phyloP scores from a whole-genome alignment of 2,797 vertebrate genomes.

The Fistularia commersonii region DNA sequence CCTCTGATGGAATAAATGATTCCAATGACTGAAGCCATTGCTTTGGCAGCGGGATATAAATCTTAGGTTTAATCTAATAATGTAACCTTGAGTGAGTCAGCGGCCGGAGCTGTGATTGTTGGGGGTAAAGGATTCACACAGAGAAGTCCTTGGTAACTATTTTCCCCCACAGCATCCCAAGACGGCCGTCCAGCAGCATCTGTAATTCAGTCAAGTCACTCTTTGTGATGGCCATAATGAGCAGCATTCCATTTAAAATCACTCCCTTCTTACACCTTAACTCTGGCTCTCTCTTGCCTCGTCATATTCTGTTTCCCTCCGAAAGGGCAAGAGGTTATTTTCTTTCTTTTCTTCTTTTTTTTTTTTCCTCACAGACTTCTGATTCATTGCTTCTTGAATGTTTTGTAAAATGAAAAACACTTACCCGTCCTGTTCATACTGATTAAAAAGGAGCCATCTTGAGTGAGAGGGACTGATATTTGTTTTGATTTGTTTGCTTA shows the following conservation, averaged over 20 bases:
- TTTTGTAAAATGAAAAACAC: constrained; percentile 22
- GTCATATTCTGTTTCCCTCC: constrained; percentile 28
- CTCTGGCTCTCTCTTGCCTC: constrained; percentile 21
- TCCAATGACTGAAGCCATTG: constrained; percentile 64
- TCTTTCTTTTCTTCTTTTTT: constrained; percentile 46
- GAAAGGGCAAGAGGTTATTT: constrained; percentile 57
- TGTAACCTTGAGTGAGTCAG: constrained; percentile 30
- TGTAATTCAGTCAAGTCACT: constrained; percentile 25
- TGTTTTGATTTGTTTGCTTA: too few relatives aligned
- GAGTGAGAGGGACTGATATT: too few relatives aligned
- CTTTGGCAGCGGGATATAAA: constrained; percentile 59
- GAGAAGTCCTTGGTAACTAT: constrained; percentile 42
- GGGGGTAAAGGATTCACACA: constrained; percentile 33
- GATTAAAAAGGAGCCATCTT: too few relatives aligned
- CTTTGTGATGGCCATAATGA: constrained; percentile 34
- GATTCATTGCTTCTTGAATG: constrained; percentile 60
- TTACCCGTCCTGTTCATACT: too few relatives aligned
- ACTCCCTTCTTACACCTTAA: constrained; percentile 18
- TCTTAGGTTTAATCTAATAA: constrained; percentile 67
- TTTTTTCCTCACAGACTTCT: constrained; percentile 25
- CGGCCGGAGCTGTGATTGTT: constrained; percentile 49
- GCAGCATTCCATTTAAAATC: constrained; percentile 40
- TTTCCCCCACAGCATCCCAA: constrained; percentile 33
- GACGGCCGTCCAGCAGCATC: constrained; percentile 22
- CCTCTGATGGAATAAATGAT: constrained; percentile 71